phyloP scores from a whole-genome alignment of 92 coral and sea anemone species.

The Palythoa grandiflora region DNA sequence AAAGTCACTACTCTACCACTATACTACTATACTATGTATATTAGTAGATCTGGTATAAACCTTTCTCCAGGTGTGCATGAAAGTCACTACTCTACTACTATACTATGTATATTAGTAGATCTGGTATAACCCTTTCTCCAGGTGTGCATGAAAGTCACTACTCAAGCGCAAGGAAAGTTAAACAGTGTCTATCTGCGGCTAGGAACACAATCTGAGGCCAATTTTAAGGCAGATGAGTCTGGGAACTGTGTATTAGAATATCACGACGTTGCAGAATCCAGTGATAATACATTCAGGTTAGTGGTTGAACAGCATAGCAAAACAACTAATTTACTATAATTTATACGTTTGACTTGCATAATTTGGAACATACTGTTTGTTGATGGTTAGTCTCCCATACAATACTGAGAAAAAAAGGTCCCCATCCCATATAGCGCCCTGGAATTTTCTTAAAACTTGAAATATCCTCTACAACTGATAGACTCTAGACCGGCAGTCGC shows the following conservation, averaged over 20 bases:
- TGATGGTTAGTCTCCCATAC: no score
- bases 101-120: no score
- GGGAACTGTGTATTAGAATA: conserved; percentile 5
- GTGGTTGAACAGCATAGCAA: background rate
- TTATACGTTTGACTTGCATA: no score
- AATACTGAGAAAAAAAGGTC: no score
- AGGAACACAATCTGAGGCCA: background rate
- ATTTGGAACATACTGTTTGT: no score
- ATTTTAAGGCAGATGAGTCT: background rate
- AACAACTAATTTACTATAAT: background rate
- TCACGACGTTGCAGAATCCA: background rate
- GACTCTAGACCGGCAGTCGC: no score
- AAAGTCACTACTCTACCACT: background rate
- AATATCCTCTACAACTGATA: no score
- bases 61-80: background rate
- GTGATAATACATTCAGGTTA: background rate
- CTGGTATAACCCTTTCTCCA: background rate
- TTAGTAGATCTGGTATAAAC: background rate
- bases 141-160: background rate
- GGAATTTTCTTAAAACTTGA: no score
- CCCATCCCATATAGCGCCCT: no score
- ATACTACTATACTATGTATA: no score
- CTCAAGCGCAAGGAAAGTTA: background rate
- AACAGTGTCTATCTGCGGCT: background rate
- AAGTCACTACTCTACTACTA: background rate